Evolutionary conservation across 2,797 vertebrate species (phyloP).

Genomic region (Liasis olivaceus): DNA sequence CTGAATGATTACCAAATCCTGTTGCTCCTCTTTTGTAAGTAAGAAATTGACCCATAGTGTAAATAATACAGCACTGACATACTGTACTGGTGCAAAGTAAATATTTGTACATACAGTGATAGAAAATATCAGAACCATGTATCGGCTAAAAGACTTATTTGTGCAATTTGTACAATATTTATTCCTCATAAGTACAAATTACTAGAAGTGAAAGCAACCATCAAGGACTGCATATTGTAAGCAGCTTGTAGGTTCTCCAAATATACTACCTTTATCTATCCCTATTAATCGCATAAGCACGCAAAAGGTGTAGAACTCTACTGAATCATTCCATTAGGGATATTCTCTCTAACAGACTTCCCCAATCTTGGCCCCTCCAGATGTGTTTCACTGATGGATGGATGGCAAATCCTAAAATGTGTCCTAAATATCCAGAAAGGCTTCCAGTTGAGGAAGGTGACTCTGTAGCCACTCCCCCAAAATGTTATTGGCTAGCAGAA

Average conservation of each 20-base stretch:
- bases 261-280: not conserved
- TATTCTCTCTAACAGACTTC: not conserved
- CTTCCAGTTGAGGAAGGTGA: not conserved
- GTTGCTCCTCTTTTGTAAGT: not conserved
- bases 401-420: not conserved
- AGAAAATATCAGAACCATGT: not conserved
- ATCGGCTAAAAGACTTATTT: not conserved
- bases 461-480: not conserved
- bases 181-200: not conserved
- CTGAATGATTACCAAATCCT: not conserved
- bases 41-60: not conserved
- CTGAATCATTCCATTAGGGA: no score
- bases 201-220: not conserved
- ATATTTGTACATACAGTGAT: not conserved
- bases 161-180: not conserved
- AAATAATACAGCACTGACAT: not conserved
- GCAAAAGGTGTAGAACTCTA: not conserved
- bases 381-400: not conserved
- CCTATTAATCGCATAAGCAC: not conserved
- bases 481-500: not conserved
- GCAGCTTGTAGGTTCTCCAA: not conserved
- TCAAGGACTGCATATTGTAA: not conserved
- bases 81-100: not conserved
- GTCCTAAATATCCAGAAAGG: not conserved
- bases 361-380: not conserved